A percentile compares a stretch with the other conserved stretches of the same genome.
These are phyloP conservation scores for Callopanchax toddi DNA, from an alignment of 2,113 vertebrate genomes.

Conservation along the genomic window DNA sequence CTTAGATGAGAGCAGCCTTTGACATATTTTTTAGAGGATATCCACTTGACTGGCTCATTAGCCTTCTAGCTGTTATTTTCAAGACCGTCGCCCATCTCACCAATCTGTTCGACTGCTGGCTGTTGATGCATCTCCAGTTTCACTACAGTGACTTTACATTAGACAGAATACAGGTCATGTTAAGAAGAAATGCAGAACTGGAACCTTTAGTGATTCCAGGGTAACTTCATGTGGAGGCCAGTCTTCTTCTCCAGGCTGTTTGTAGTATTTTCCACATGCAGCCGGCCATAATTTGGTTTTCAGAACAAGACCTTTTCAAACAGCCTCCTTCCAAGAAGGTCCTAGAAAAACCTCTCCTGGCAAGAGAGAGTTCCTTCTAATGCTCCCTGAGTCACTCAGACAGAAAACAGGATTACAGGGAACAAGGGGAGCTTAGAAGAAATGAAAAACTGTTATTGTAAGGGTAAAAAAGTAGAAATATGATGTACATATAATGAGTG, in stretches of 20 bases:
- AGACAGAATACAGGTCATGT: background rate
- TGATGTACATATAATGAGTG: too few species aligned
- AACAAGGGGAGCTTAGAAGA: too few species aligned
- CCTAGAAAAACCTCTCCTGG: background rate
- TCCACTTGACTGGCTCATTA: conserved; percentile 71
- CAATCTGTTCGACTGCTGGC: conserved; percentile 37
- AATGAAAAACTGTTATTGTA: too few species aligned
- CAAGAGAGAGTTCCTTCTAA: too few species aligned
- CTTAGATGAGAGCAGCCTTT: conserved; percentile 43
- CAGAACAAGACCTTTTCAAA: background rate
- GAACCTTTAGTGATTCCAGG: background rate
- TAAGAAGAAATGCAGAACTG: background rate
- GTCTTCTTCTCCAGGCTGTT: background rate
- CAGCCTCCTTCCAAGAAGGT: background rate
- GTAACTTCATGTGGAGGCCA: background rate
- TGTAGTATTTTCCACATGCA: background rate
- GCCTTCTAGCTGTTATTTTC: conserved; percentile 66
- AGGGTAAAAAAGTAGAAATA: too few species aligned
- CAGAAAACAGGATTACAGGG: background rate
- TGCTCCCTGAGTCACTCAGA: too few species aligned
- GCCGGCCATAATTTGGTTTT: background rate
- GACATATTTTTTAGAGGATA: conserved; percentile 63
- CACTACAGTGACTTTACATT: conserved; percentile 13
- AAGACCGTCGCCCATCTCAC: conserved; percentile 26
- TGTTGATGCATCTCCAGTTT: conserved; percentile 19